Evolutionary conservation across 2,888 invertebrate species (phyloP).

Genomic region (Macrosiphum euphorbiae): DNA sequence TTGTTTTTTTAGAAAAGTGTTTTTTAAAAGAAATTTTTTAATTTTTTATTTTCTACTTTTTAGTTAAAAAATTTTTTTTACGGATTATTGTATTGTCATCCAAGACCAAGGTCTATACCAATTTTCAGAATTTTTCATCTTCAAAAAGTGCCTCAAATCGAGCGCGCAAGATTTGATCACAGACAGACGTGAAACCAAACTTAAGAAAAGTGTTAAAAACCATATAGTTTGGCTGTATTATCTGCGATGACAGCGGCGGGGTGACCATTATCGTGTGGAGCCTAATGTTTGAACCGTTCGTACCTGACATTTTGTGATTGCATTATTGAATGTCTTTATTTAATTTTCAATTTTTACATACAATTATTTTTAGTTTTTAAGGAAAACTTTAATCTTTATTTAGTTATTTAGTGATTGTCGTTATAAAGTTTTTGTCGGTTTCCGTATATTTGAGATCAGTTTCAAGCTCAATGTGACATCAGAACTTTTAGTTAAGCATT

Average conservation of each 20-base stretch:
- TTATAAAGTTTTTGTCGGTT: neutral
- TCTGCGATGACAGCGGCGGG: neutral
- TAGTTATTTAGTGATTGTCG: neutral
- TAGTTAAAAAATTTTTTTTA: too few relatives aligned
- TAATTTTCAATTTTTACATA: neutral
- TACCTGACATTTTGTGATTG: neutral
- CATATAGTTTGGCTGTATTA: neutral
- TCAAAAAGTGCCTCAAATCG: too few relatives aligned
- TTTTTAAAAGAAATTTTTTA: too few relatives aligned
- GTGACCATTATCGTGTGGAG: neutral
- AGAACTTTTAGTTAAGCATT: too few relatives aligned
- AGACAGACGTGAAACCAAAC: too few relatives aligned
- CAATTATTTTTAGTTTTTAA: neutral
- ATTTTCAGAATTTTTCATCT: too few relatives aligned
- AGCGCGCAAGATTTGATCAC: too few relatives aligned
- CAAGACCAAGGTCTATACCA: too few relatives aligned
- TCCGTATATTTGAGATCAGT: neutral
- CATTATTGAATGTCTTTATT: neutral
- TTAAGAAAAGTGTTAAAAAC: too few relatives aligned
- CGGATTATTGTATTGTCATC: too few relatives aligned
- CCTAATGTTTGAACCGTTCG: neutral
- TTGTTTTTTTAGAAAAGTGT: too few relatives aligned
- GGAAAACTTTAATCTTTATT: neutral
- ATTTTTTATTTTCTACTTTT: too few relatives aligned
- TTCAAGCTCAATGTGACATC: neutral